Evolutionary conservation across 2,113 vertebrate genomes (phyloP), one percentile per base, ranked within the genome.

Genomic region (Grantiella picta): DNA sequence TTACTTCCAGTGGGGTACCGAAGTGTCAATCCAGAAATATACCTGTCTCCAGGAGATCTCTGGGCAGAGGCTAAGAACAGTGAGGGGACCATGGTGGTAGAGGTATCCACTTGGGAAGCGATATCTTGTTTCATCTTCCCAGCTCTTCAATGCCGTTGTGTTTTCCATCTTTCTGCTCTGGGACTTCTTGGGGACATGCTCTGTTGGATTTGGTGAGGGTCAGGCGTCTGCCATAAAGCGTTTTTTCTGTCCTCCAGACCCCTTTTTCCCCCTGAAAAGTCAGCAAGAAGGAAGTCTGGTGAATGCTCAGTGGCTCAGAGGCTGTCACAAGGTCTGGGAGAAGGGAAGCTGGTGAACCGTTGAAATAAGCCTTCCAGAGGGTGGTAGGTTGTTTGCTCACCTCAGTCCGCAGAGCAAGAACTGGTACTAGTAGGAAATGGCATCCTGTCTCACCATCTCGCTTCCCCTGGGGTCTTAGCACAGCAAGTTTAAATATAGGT

Each of bases 31-130:
- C 12, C 50, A 49, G 76, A 82, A 92, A 65, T 20, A 13, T 33
- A 14, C 68, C 29, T 33, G 7, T 54, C 31, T 25, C 24, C 33
- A 76, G 35, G 14, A 71, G 40, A 33, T 19, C 24, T 47, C 65
- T 47, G 31, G 78, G 36, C 29, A 92, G 40, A 56, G 17, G 28
- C 15, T 66, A 29, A 22, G 66, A 61, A 21, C 4, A 22, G 22
- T 0, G 3, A 53, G 12, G 6, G 21, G 11, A 75, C 4, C 0
- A 20, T 21, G 40, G 23, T 6, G 3, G 2, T 17, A 38, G 33
- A 87, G 12, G 12, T 38, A 52, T 73, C 56, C 49, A n/a, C 6
- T 49, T 11, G 25, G 12, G 6, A 12, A 47, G 12, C 20, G 15
- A 17, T 66, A 5, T 18, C 59, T 68, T 15, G 3, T 72, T 93